Percentiles rank a stretch among this genome's conserved stretches.
phyloP scores from a whole-genome alignment of 2,113 vertebrate genomes.

The Anseranas semipalmata region DNA sequence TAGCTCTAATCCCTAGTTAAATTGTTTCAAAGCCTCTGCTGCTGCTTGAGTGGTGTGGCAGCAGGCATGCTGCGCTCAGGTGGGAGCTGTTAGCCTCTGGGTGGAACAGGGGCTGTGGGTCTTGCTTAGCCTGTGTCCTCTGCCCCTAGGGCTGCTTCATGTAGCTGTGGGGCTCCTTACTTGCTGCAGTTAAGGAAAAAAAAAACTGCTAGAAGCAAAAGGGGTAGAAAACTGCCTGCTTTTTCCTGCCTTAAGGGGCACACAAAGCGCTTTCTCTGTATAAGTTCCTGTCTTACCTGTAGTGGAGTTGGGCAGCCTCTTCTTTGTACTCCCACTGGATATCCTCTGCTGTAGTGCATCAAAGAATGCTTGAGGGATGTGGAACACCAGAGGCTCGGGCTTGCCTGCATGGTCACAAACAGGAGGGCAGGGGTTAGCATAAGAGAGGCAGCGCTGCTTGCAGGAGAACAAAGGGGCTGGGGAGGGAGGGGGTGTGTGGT shows the following conservation, averaged over 20 bases:
- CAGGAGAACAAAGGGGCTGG: neutral
- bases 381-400: conserved; percentile 89
- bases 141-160: rapidly evolving
- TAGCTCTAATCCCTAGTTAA: neutral
- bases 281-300: conserved; percentile 72
- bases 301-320: conserved; percentile 91
- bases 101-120: rapidly evolving
- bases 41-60: too few species aligned
- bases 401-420: conserved; percentile 76
- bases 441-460: neutral
- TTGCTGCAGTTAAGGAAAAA: neutral
- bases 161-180: rapidly evolving
- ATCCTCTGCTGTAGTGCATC: conserved; percentile 90
- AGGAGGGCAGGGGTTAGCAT: neutral
- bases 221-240: too few species aligned
- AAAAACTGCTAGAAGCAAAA: neutral
- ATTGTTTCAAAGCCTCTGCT: too few species aligned
- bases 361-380: conserved; percentile 92
- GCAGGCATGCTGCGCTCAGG: neutral
- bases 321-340: conserved; percentile 88
- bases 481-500: neutral
- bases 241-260: too few species aligned
- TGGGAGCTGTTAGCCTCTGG: rapidly evolving
- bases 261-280: rapidly evolving
- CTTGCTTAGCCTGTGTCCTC: neutral